Evolutionary conservation across 2,113 vertebrate species (phyloP), one percentile per base, ranked within the genome.

Genomic region (Bagarius yarrelli): DNA sequence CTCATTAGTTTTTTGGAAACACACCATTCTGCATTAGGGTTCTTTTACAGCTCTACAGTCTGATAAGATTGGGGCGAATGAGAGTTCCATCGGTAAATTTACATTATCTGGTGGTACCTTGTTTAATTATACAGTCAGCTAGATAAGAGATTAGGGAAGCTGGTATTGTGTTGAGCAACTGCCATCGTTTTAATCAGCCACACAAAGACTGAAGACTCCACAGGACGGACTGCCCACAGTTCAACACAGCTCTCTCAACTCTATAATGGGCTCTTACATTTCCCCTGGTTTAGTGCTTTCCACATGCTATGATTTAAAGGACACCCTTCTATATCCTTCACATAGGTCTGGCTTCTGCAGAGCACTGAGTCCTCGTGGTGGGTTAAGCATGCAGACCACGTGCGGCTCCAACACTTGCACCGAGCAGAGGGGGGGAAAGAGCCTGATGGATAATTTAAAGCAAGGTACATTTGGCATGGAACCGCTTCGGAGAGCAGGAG

Each of bases 51-150:
- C 11, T 34, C 70, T 13, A n/a, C 52, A 34, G 30, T 44, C 5
- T 59, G 74, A 81, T 53, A 78, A 73, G 60, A 67, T 13, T n/a
- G 63, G 25, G 47, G 61, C 73, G 74, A 83, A 78, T 52, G 81
- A 79, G 55, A 25, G 23, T 59, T 75, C 30, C 57, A 34, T 75
- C 13, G 21, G 15, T 59, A 40, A 59, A 59, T 76, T 3, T 36
- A 40, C 52, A 34, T 19, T 57, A 55, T 40, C 73, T 75, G 73
- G 32, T 40, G 32, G 53, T 25, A 21, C 52, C 11, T 14, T 4
- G 8, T n/a, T n/a, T n/a, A n/a, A 23, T 75, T 36, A 72, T 53
- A 11, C 27, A 36, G 72, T 19, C 55, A 59, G 5, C 32, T 14
- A 76, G 32, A 76, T 40, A 59, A 59, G 5, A n/a, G 23, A 59